Base-by-base conservation (phyloP, 2,113 vertebrate genomes). In the Notothenia coriiceps region DNA sequence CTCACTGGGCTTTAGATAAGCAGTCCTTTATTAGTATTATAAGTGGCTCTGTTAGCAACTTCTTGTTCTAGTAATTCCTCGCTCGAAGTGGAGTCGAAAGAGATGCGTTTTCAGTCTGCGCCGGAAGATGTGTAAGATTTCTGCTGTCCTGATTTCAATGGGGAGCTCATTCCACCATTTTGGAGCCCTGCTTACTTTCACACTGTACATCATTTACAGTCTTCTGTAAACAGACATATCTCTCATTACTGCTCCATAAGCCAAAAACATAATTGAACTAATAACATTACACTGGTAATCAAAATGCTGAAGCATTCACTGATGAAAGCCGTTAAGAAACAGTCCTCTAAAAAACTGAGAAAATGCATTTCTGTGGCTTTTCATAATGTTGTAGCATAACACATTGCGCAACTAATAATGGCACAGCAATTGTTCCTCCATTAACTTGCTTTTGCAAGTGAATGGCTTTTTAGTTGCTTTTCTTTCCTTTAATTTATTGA, bases 391-490 rank as follows among this genome's bases (percentile, higher is more conserved):
- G 29, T 4, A 44, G 62, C 51, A 51, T 0, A 25, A 15, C 14
- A 72, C 59, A 65, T 40, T 80, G 46, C 47, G 17, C 17, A 71
- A 61, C 49, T 68, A 72, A 66, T 65, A 65, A 57, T 12, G 9
- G 35, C 8, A 46, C 10, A 54, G 18, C 60, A 65, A 59, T 70
- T 44, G 5, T 18, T 71, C 50, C 12, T 63, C 11, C 33, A 54
- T 71, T 69, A 59, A 29, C 57, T 51, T 82, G 25, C 51, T 43
- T 57, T 49, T 51, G 47, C 2, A 18, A 71, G 52, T 65, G 54
- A 77, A 78, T 62, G 43, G 50, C 44, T 50, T 70, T 62, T 10
- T 64, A 69, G 12, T 56, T 29, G 2, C 0, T 10, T 56, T 40
- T 52, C 25, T 15, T 15, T 1, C 14, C n/a, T 46, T 74, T 52